Conservation (phyloP, 2,888 invertebrate genomes). For the Brachypalpus laphriformis region DNA sequence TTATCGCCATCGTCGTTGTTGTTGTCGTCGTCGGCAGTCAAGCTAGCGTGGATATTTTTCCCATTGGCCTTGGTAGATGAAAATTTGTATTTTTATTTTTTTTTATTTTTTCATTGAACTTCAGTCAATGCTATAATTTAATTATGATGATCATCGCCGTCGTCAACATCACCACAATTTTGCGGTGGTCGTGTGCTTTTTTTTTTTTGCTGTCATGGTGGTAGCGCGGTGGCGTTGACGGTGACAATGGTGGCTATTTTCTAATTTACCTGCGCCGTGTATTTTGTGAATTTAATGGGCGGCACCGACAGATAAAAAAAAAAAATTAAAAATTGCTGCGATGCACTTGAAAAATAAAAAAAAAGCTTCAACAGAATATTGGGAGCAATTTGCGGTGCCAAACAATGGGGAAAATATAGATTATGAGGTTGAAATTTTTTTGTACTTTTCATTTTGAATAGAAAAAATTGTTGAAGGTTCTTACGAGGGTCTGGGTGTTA, state of each 20-base stretch:
- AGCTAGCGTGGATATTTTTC: slow-evolving; percentile 30
- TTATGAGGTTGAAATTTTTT: slow-evolving; percentile 11
- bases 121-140: slow-evolving; percentile 73
- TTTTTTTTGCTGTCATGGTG: neutral
- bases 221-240: neutral
- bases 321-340: slow-evolving; percentile 43
- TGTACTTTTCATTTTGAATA: neutral
- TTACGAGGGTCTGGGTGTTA: slow-evolving; percentile 24
- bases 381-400: slow-evolving; percentile 10
- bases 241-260: slow-evolving; percentile 31
- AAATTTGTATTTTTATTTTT: slow-evolving; percentile 53
- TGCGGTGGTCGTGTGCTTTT: slow-evolving; percentile 42
- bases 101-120: slow-evolving; percentile 62
- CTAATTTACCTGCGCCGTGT: slow-evolving; percentile 62
- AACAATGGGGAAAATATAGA: slow-evolving; percentile 16
- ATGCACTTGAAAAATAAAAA: slow-evolving; percentile 62
- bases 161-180: slow-evolving; percentile 42
- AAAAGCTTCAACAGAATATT: slow-evolving; percentile 6
- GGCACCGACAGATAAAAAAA: slow-evolving; percentile 20
- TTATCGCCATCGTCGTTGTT: slow-evolving; percentile 17
- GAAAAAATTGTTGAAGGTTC: slow-evolving; percentile 50
- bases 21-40: slow-evolving; percentile 10
- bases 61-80: slow-evolving; percentile 60
- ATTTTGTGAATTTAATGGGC: slow-evolving; percentile 62
- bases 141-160: slow-evolving; percentile 67